Evolutionary conservation across 2,797 vertebrate genomes (phyloP).

Genomic region (Crocodylus rhombifer): DNA sequence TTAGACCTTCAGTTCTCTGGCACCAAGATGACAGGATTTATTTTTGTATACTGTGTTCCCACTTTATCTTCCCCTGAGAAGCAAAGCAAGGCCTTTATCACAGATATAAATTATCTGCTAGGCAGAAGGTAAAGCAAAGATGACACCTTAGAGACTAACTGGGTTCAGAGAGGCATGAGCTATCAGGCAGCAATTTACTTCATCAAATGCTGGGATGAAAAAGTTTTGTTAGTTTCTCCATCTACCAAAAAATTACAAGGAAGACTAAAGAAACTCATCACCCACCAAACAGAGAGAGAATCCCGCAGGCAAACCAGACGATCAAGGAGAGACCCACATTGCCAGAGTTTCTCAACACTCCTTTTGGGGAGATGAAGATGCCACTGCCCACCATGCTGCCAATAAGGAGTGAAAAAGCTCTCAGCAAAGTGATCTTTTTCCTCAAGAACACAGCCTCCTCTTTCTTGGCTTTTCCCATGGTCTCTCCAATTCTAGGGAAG

Average conservation of each 20-base stretch:
- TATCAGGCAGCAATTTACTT: too few species aligned
- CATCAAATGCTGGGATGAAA: neutral
- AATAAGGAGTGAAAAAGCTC: slow-evolving; percentile 85
- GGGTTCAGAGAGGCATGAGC: too few species aligned
- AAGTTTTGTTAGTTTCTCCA: neutral
- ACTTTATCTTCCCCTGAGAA: neutral
- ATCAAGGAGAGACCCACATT: slow-evolving; percentile 87
- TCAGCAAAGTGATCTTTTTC: slow-evolving; percentile 84
- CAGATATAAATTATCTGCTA: neutral
- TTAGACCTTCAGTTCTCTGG: neutral
- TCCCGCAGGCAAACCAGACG: slow-evolving; percentile 86
- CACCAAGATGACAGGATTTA: neutral
- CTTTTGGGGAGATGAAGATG: slow-evolving; percentile 92
- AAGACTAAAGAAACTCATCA: slow-evolving; percentile 60
- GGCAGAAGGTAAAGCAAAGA: too few species aligned
- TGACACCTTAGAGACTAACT: too few species aligned
- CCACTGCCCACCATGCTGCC: slow-evolving; percentile 92
- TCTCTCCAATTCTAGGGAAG: neutral
- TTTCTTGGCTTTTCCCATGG: slow-evolving; percentile 69
- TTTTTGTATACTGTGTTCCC: neutral
- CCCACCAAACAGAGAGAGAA: slow-evolving; percentile 89
- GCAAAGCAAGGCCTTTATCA: neutral
- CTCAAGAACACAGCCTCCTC: slow-evolving; percentile 80
- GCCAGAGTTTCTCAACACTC: slow-evolving; percentile 89
- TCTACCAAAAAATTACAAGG: neutral